These are phyloP conservation scores for Ctenopoma multispine DNA, from an alignment of 2,797 vertebrate genomes.

Conservation along the genomic window DNA sequence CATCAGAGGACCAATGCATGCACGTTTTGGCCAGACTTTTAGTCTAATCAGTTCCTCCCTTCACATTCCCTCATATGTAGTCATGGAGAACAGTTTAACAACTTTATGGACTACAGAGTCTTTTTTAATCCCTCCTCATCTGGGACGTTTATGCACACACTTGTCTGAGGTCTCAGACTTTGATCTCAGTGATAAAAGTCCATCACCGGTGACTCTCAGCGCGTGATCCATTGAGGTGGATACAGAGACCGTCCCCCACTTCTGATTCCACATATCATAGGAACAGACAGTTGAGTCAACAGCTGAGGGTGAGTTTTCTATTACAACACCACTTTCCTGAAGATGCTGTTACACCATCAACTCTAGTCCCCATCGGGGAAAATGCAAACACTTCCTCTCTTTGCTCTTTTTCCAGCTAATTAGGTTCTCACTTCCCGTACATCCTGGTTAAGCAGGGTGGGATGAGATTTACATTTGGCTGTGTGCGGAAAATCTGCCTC, in stretches of 20 bases:
- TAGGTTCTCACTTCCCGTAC: conserved; percentile 47
- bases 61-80: conserved; percentile 55
- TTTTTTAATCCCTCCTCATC: conserved; percentile 29
- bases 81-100: conserved; percentile 42
- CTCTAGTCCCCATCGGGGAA: conserved; percentile 44
- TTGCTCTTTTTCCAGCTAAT: conserved; percentile 44
- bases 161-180: conserved; percentile 19
- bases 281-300: conserved; percentile 13
- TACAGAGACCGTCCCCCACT: background rate
- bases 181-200: conserved; percentile 37
- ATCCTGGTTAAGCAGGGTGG: conserved; percentile 34
- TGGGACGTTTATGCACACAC: background rate
- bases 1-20: conserved; percentile 20
- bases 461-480: conserved; percentile 27
- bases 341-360: conserved; percentile 22
- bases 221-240: conserved; percentile 9
- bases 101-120: conserved; percentile 1
- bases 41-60: conserved; percentile 60
- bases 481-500: background rate
- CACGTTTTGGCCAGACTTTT: conserved; percentile 41
- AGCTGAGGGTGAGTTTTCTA: conserved; percentile 31
- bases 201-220: conserved; percentile 20
- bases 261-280: conserved; percentile 26
- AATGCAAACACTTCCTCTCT: conserved; percentile 16
- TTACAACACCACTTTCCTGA: conserved; percentile 44